These are phyloP conservation scores for Cyclina sinensis DNA, from an alignment of 1,140 invertebrate genomes.

Conservation along the genomic window DNA sequence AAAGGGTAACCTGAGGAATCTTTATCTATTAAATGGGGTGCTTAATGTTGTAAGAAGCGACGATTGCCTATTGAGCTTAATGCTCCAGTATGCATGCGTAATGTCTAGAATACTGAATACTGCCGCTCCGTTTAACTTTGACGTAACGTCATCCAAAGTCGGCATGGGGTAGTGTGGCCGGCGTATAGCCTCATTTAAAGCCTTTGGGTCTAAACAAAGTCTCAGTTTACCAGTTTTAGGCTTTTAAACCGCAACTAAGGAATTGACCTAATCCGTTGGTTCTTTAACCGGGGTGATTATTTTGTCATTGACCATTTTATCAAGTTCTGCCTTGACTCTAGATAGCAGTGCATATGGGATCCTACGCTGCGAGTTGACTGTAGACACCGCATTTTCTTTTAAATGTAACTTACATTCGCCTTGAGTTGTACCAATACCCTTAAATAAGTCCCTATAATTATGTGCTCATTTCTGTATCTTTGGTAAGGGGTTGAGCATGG, in stretches of 20 bases:
- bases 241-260: constrained; percentile 78
- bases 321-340: too few relatives aligned
- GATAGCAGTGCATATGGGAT: constrained; percentile 76
- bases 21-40: constrained; percentile 76
- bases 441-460: too few relatives aligned
- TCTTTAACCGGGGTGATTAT: too few relatives aligned
- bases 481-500: too few relatives aligned
- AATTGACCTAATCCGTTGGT: constrained; percentile 87
- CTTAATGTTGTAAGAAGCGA: constrained; percentile 75
- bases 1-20: constrained; percentile 74
- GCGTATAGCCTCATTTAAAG: constrained; percentile 66
- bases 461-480: too few relatives aligned
- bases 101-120: constrained; percentile 44
- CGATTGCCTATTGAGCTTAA: constrained; percentile 73
- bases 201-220: constrained; percentile 75
- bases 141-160: constrained; percentile 57
- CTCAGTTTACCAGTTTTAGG: constrained; percentile 85
- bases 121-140: not conserved
- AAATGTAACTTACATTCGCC: too few relatives aligned
- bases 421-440: too few relatives aligned
- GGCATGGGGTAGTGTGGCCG: constrained; percentile 60
- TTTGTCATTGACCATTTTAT: constrained; percentile 54
- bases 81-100: constrained; percentile 79
- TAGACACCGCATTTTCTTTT: too few relatives aligned
- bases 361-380: constrained; percentile 70